A percentile compares a stretch with the other conserved stretches of the same genome.
Evolutionary conservation across 1,140 invertebrate genomes (phyloP).

Genomic region (Myzus persicae): DNA sequence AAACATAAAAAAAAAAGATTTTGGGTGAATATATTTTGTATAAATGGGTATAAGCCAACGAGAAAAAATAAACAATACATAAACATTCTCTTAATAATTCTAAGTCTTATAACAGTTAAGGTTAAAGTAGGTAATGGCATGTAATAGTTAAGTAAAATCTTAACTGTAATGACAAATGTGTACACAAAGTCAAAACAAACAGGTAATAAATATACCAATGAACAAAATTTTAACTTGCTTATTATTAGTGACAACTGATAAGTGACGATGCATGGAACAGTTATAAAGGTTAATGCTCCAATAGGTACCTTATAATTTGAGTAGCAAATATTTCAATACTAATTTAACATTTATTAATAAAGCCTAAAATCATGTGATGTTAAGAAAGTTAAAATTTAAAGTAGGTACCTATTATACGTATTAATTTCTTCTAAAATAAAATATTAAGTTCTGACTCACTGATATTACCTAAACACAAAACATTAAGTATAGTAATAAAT

Average conservation of each 20-base stretch:
- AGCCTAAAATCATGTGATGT: background rate
- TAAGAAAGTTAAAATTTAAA: background rate
- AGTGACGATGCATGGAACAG: background rate
- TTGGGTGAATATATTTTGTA: too few relatives aligned
- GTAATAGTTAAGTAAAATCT: background rate
- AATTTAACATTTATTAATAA: background rate
- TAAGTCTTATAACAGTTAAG: background rate
- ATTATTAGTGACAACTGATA: background rate
- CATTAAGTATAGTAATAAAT: background rate
- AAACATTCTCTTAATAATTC: background rate
- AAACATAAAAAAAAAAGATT: too few relatives aligned
- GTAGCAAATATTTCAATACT: background rate
- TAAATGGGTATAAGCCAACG: too few relatives aligned
- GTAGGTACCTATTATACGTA: background rate
- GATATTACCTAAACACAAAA: background rate
- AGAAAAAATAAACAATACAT: too few relatives aligned
- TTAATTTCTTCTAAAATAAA: background rate
- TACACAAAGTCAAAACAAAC: background rate
- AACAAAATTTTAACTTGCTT: background rate
- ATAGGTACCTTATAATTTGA: too few relatives aligned
- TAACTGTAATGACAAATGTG: background rate
- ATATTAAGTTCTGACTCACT: background rate
- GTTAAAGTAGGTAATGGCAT: background rate
- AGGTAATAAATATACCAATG: background rate
- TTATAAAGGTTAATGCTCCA: too few relatives aligned